Percentiles rank a stretch among this genome's conserved stretches.
phyloP scores from a whole-genome alignment of 2,888 invertebrate genomes.

The Agapetus fuscipes region DNA sequence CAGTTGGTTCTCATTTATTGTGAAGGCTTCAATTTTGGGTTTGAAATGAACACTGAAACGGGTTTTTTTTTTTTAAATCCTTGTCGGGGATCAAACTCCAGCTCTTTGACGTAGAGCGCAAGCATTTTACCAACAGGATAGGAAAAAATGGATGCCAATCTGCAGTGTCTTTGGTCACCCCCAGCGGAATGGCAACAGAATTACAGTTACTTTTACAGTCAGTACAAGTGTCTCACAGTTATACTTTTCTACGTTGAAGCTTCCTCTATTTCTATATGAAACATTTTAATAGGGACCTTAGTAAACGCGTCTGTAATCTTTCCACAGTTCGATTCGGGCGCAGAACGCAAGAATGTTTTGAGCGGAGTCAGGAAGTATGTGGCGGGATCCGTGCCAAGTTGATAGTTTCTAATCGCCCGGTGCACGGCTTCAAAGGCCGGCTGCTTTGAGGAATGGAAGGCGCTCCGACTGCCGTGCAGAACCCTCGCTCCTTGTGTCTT shows the following conservation, averaged over 20 bases:
- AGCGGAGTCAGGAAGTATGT: constrained; percentile 49
- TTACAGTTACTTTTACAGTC: no score
- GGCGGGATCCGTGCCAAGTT: constrained; percentile 55
- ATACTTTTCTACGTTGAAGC: background rate
- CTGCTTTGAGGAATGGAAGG: constrained; percentile 79
- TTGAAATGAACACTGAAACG: no score
- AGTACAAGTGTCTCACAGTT: no score
- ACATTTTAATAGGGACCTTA: constrained; percentile 26
- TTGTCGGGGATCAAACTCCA: no score
- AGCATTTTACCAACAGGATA: no score
- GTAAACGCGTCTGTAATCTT: constrained; percentile 34
- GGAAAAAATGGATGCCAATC: no score
- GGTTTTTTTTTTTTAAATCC: no score
- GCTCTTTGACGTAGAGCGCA: no score
- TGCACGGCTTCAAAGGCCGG: constrained; percentile 63
- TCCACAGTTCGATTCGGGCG: constrained; percentile 34
- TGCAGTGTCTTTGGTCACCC: no score
- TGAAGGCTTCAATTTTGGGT: no score
- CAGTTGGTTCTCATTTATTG: no score
- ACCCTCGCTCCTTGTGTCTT: constrained; percentile 67
- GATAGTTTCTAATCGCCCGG: constrained; percentile 43
- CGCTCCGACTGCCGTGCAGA: constrained; percentile 80
- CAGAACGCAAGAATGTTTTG: constrained; percentile 30
- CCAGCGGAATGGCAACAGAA: no score
- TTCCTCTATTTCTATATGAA: constrained; percentile 5